Evolutionary conservation across 2,888 invertebrate species (phyloP).

Genomic region (Agelastica alni): DNA sequence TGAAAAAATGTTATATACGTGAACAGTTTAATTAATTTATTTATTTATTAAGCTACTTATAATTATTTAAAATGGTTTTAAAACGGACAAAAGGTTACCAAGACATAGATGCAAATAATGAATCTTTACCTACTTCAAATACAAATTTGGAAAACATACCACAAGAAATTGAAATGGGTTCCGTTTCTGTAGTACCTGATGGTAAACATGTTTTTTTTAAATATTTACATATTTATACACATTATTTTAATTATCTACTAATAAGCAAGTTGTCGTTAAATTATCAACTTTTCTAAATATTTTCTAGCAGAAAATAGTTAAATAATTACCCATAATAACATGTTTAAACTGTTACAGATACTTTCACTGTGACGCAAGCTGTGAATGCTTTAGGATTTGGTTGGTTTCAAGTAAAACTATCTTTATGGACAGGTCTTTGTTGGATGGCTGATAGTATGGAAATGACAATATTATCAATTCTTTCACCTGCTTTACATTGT

Average conservation of each 20-base stretch:
- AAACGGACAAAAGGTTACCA: constrained; percentile 66
- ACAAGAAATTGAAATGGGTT: constrained; percentile 77
- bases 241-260: no score
- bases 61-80: constrained; percentile 52
- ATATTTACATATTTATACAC: no score
- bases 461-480: constrained; percentile 93
- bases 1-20: constrained; percentile 21
- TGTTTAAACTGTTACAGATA: constrained; percentile 64
- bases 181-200: constrained; percentile 78
- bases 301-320: no score
- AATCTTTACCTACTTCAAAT: constrained; percentile 46
- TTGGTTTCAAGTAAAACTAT: constrained; percentile 86
- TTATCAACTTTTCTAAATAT: no score
- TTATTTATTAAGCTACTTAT: constrained; percentile 1
- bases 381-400: constrained; percentile 87
- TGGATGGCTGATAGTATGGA: constrained; percentile 99
- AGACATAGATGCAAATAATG: constrained; percentile 62
- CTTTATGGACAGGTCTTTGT: constrained; percentile 81
- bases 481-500: constrained; percentile 92
- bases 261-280: no score
- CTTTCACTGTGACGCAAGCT: constrained; percentile 84
- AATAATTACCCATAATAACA: background rate
- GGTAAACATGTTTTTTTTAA: no score
- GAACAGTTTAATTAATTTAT: constrained; percentile 17
- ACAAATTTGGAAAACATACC: constrained; percentile 58